Base-by-base conservation (phyloP, 37 sponge, comb jelly and placozoan species). In the Lycopodina hypogea region DNA sequence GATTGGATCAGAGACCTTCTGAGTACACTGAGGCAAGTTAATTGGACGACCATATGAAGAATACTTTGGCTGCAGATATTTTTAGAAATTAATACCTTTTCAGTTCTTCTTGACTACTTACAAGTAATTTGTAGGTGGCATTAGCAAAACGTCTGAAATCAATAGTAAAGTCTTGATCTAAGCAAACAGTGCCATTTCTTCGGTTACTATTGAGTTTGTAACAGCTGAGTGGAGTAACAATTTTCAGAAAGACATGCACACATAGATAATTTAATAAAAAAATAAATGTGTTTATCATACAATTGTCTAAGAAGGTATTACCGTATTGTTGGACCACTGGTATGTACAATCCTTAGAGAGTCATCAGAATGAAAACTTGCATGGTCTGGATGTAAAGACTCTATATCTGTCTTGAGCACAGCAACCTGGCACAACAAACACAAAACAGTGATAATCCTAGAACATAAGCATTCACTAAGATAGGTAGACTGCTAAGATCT, bases 361-460 rank as follows among this genome's bases (percentile, higher is more conserved):
- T 91, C 87, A 22, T 91, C 92, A 80, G 80, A 83, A 57, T 91
- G 92, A 52, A 91, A 91, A 62, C 79, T 83, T 12, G 55, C 87
- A 42, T 80, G 71, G 61, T 91, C 92, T 11, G 48, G 72, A 60
- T 86, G 83, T 14, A 91, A 40, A 0, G 80, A 41, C 0, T 63
- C 32, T 29, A 38, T 65, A 41, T 81, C 53, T 19, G 74, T 84
- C 14, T 42, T 71, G 30, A 85, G 56, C 30, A 57, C 51, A 38
- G 36, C 24, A 3, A 88, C 48, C 89, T 88, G 70, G 14, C 23
- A 37, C 50, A 8, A 8, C 28, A 64, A 66, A 11, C 37, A 60
- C 4, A 24, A 33, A 60, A 6, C 32, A 2, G 18, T 28, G 36
- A 62, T 39, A 63, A 22, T 62, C 33, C 57, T 56, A 6, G 42